Conservation (phyloP, 2,113 vertebrate species). For the Ranitomeya variabilis region DNA sequence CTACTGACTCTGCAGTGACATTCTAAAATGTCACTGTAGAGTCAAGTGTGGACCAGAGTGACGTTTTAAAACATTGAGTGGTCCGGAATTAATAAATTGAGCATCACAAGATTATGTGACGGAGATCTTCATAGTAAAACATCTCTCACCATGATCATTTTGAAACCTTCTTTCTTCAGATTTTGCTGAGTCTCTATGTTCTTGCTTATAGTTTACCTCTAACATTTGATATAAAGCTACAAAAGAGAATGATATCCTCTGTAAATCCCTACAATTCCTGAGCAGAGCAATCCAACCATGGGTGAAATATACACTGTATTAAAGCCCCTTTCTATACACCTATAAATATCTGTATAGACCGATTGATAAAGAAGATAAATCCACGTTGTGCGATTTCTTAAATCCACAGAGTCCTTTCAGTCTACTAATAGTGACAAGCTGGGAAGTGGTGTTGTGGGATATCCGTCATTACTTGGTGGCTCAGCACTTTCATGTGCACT, state of each 20-base stretch:
- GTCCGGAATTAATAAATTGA: no score
- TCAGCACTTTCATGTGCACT: constrained; percentile 8
- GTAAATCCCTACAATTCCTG: background rate
- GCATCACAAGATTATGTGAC: no score
- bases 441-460: constrained; percentile 8
- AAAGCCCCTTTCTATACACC: background rate
- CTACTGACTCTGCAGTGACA: no score
- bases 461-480: constrained; percentile 6
- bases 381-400: background rate
- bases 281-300: background rate
- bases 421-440: background rate
- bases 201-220: no score
- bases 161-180: no score
- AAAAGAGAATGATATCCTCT: background rate
- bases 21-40: no score
- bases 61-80: no score
- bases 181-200: no score
- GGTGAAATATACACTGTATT: background rate
- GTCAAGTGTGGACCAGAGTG: no score
- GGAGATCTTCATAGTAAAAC: no score
- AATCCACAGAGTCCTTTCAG: background rate
- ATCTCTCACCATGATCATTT: no score
- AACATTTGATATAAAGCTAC: background rate
- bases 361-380: background rate
- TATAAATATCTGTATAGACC: background rate